Evolutionary conservation across 2,888 invertebrate genomes (phyloP), one percentile per base, ranked within the genome.

Genomic region (Pseudococcus viburni): DNA sequence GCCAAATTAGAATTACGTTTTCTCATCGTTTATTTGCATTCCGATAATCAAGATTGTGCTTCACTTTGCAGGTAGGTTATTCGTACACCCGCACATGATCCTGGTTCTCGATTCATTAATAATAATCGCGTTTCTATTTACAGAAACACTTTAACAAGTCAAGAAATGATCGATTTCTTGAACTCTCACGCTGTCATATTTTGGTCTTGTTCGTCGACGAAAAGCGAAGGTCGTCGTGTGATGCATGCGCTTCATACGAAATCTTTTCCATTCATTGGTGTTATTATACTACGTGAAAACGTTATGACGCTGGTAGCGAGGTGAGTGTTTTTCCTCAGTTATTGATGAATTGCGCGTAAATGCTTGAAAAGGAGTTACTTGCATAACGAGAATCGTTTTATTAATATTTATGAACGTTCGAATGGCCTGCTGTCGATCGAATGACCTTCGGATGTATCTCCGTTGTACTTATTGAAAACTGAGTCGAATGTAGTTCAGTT

Each of bases 1-100:
- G 99, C 99, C 85, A 99, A 99, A 92, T 95, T 96, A 91, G 98
- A 99, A 92, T 93, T 99, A 90, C 94, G 96, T 91, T 99, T 99
- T 92, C 94, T 99, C 84, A 92, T 99, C 90, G 96, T 99, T 48
- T 99, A 99, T 92, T 93, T 99, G 90, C 99, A 99, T 92, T 96
- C 96, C 90, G 96, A 97, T 89, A 94, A 96, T 89, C 93, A 94
- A 90, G 96, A 97, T 91, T 96, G 96, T 77, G 94, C 94, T 90
- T 93, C 93, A 86, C 98, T 98, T 92, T 97, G 97, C 94, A 94
- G 95, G 95, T 95, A 92, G 90, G 90, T 90, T 85, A 12, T 86
- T n/a, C 15, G 17, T 33, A 51, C 48, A 17, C 6, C 19, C 3
- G 48, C 11, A 46, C 48, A 39, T 15, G 26, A 46, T 11, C 22